Evolutionary conservation across 1,140 invertebrate genomes (phyloP).

Genomic region (Brachionus angularis): DNA sequence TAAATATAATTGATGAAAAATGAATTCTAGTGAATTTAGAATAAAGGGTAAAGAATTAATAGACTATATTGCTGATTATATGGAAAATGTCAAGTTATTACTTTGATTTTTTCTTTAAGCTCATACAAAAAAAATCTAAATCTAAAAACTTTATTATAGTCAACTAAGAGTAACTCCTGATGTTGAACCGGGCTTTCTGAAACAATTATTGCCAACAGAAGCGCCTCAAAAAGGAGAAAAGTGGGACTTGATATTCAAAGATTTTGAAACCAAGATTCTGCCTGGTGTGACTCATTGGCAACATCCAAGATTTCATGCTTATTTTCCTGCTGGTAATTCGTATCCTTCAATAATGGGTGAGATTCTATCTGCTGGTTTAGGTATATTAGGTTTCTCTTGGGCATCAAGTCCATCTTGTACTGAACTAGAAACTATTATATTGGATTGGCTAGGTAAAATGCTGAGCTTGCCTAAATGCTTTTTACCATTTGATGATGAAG

Average conservation of each 20-base stretch:
- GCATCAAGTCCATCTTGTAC: slow-evolving; percentile 93
- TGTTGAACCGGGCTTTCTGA: slow-evolving; percentile 83
- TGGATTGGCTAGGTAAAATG: slow-evolving; percentile 85
- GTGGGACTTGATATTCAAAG: slow-evolving; percentile 86
- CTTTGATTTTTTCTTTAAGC: background rate
- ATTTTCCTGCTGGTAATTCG: slow-evolving; percentile 94
- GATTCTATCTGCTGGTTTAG: slow-evolving; percentile 89
- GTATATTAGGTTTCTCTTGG: slow-evolving; percentile 98
- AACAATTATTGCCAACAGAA: slow-evolving; percentile 71
- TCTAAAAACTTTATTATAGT: slow-evolving; percentile 54
- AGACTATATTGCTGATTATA: slow-evolving; percentile 92
- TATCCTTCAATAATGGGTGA: slow-evolving; percentile 96
- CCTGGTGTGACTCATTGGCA: slow-evolving; percentile 93
- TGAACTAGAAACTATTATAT: slow-evolving; percentile 89
- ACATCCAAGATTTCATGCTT: slow-evolving; percentile 96
- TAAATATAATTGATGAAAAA: slow-evolving; percentile 58
- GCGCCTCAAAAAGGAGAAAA: slow-evolving; percentile 78
- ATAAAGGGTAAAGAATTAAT: slow-evolving; percentile 88
- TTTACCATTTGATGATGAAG: background rate
- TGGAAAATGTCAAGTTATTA: slow-evolving; percentile 70
- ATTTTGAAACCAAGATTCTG: slow-evolving; percentile 94
- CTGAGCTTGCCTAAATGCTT: background rate
- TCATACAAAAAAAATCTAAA: background rate
- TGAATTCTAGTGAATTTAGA: slow-evolving; percentile 85
- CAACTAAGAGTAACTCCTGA: slow-evolving; percentile 76